Evolutionary conservation across 2,888 invertebrate species (phyloP), one percentile per base, ranked within the genome.

Genomic region (Ophraella communa): DNA sequence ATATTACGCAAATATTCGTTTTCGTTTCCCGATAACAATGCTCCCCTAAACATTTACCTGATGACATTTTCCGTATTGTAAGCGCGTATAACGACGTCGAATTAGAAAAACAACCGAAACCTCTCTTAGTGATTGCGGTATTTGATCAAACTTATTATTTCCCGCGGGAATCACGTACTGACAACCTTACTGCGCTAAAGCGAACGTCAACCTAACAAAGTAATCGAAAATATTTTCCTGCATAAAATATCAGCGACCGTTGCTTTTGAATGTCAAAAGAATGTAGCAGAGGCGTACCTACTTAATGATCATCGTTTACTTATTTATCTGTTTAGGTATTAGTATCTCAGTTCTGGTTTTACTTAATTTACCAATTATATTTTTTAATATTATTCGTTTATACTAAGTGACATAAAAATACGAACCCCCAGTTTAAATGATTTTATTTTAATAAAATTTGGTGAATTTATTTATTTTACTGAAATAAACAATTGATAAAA

Each of bases 151-250:
- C 60, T 67, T 68, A 71, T 70, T 68, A 73, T 73, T 73, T 73
- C 72, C 72, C 72, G 39, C n/a, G 69, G 66, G 72, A 68, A 42
- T 54, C 23, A 42, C 30, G 21, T 45, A 56, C 56, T 66, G 68
- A 70, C 67, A 68, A 68, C 61, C 49, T n/a, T 10, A 54, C 20
- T 1, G 8, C 21, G 33, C 10, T n/a, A 45, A 30, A 57, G n/a
- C 39, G 39, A 20, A 23, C 10, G 10, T 62, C 70, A 51, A 67
- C 69, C 62, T 68, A 71, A 69, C 69, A 72, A 72, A 69, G 72
- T 71, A 68, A 71, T 72, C 72, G 72, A 66, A n/a, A 68, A 71
- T 67, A 71, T 71, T 73, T 69, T 70, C 71, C 68, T 65, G 70
- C 66, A 67, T 62, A 60, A 60, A 64, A 65, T 65, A 67, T 64